Conservation (phyloP, 2,113 vertebrate species). For the Oreochromis niloticus region DNA sequence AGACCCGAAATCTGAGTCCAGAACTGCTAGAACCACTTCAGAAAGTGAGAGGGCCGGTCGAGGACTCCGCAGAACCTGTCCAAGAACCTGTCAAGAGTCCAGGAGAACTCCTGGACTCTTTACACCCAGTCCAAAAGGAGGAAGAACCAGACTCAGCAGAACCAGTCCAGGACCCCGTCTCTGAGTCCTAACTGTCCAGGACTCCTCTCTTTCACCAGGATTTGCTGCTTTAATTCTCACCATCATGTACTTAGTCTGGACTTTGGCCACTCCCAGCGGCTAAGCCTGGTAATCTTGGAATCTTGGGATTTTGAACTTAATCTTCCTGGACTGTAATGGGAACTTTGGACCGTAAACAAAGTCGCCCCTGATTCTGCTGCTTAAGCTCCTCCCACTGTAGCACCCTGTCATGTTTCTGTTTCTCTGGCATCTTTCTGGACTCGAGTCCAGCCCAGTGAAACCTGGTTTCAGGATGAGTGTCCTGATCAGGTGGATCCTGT, state of each 20-base stretch:
- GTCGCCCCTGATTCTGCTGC: background rate
- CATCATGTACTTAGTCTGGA: background rate
- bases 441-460: background rate
- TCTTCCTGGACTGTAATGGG: background rate
- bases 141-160: background rate
- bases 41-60: background rate
- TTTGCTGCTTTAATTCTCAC: background rate
- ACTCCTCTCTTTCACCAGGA: background rate
- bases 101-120: background rate
- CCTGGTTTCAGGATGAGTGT: background rate
- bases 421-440: background rate
- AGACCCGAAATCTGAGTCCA: constrained; percentile 74
- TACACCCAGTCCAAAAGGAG: constrained; percentile 34
- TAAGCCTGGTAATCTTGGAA: background rate
- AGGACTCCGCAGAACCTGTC: background rate
- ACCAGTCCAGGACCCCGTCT: background rate
- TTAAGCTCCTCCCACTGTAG: background rate
- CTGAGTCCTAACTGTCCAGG: background rate
- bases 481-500: background rate
- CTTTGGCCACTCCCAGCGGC: background rate
- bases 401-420: background rate
- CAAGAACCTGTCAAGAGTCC: rapidly evolving
- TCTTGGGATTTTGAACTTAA: background rate
- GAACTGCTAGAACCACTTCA: background rate
- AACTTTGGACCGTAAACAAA: background rate